Conservation (phyloP, 2,113 vertebrate genomes). For the Pandion haliaetus region DNA sequence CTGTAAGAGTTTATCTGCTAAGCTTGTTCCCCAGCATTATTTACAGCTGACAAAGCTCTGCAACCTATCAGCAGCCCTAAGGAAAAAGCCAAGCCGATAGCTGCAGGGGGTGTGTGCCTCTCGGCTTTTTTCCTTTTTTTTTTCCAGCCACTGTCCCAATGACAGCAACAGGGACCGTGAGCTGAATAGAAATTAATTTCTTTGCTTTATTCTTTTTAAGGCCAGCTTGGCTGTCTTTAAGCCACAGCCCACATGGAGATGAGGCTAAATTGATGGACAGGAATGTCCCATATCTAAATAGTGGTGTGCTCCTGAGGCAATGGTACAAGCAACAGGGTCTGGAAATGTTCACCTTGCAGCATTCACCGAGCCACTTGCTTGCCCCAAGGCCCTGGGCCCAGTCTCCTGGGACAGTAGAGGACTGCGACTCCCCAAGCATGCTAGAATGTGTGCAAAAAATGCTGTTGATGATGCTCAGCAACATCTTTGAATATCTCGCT, state of each 20-base stretch:
- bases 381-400: background rate
- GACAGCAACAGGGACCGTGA: background rate
- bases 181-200: background rate
- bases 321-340: background rate
- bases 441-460: background rate
- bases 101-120: background rate
- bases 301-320: background rate
- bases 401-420: background rate
- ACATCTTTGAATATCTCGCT: background rate
- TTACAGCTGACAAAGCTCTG: background rate
- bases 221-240: background rate
- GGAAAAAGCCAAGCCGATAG: background rate
- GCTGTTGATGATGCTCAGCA: background rate
- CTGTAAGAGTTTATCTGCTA: background rate
- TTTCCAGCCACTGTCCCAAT: background rate
- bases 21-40: background rate
- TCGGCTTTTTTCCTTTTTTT: background rate
- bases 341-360: background rate
- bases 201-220: background rate
- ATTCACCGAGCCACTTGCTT: accelerated
- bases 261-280: background rate
- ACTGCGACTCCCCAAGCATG: background rate
- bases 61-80: background rate
- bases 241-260: background rate
- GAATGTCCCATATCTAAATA: background rate